A percentile compares a stretch with the other conserved stretches of the same genome.
phyloP scores from a whole-genome alignment of 2,797 vertebrate genomes.

The Peromyscus nudipes region DNA sequence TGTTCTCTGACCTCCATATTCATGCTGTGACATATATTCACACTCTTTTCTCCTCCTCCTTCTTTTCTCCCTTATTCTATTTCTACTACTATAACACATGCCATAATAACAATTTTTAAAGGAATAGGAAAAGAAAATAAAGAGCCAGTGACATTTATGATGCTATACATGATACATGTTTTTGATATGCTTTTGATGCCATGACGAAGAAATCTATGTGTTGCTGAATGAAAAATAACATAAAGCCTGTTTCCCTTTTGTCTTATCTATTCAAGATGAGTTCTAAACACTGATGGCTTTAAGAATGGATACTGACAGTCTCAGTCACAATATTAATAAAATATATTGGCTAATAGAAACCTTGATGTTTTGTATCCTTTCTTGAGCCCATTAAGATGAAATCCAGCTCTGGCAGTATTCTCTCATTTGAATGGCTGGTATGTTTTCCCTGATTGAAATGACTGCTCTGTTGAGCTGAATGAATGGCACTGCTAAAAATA shows the following conservation, averaged over 20 bases:
- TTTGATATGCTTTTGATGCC: not conserved
- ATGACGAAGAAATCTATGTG: conserved; percentile 48
- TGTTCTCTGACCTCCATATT: not conserved
- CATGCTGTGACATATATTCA: not conserved
- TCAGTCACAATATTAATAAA: conserved; percentile 85
- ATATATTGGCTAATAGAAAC: conserved; percentile 84
- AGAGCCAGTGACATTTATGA: conserved; percentile 28
- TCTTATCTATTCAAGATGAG: conserved; percentile 75
- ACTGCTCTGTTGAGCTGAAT: conserved; percentile 87
- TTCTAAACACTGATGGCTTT: conserved; percentile 81
- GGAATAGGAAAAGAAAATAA: not conserved
- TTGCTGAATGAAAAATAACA: conserved; percentile 78
- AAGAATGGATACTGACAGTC: conserved; percentile 83
- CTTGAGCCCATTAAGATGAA: conserved; percentile 85
- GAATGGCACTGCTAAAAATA: conserved; percentile 86
- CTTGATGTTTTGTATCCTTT: conserved; percentile 84
- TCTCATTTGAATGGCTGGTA: conserved; percentile 85
- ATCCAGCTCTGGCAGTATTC: conserved; percentile 84
- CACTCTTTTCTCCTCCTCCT: not conserved
- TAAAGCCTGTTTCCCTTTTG: conserved; percentile 67
- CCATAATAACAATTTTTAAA: not conserved
- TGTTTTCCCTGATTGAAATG: conserved; percentile 87
- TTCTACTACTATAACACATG: not conserved
- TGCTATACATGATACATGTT: not conserved
- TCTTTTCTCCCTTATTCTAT: not conserved